A percentile compares a stretch with the other conserved stretches of the same genome.
Conservation (phyloP, 2,113 vertebrate genomes). For the rabbit (Oryctolagus cuniculus) region DNA sequence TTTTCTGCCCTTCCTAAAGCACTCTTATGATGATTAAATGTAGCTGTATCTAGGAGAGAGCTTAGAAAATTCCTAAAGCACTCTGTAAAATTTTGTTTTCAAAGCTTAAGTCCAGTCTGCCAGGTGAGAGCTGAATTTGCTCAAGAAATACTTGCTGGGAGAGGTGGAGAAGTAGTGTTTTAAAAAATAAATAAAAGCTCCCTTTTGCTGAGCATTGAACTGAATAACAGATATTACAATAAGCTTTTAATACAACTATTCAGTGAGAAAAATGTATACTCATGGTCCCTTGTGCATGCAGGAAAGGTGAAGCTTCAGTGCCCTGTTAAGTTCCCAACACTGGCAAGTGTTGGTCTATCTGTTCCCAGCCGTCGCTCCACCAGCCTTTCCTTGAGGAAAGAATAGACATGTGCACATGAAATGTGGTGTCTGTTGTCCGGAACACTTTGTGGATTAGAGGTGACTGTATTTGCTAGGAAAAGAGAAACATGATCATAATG, state of each 20-base stretch:
- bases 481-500: not conserved
- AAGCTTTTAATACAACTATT: conserved; percentile 12
- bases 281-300: not conserved
- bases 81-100: not conserved
- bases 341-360: not conserved
- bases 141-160: not conserved
- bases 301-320: not conserved
- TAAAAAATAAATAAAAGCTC: not conserved
- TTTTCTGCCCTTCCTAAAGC: not conserved
- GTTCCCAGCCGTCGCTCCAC: conserved; percentile 4
- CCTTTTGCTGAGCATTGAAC: not conserved
- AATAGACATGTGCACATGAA: not conserved
- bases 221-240: not conserved
- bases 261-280: conserved; percentile 1
- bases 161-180: not conserved
- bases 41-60: not conserved
- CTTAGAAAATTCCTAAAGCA: not conserved
- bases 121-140: not conserved
- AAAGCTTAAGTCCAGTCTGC: not conserved
- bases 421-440: not conserved
- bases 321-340: not conserved
- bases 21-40: not conserved
- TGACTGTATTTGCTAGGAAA: not conserved
- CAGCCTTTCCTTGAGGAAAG: not conserved
- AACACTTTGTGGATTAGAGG: not conserved